Base-by-base conservation (phyloP, 2,888 invertebrate genomes). In the Drosophila pegasa region DNA sequence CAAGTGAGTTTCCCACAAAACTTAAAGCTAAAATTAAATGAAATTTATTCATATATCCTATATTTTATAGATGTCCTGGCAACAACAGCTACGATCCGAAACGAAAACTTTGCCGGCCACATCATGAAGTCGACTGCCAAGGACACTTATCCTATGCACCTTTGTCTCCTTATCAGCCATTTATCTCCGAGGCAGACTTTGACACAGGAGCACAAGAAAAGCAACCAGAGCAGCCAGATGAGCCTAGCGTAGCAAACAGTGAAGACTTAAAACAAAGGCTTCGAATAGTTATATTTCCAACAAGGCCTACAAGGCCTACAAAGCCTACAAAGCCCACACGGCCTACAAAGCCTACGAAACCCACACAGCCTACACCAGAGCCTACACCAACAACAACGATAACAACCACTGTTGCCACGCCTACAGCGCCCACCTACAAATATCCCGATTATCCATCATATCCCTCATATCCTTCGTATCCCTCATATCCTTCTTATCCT, bases 1-100 rank as follows among this genome's bases (percentile, higher is more conserved):
- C 60, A 91, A 88, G 90, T 91, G 58, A 76, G 77, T 73, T 2
- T 4, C 2, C 2, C 1, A 22, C 10, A n/a, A 7, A 16, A 1
- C 2, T 14, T 1, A 7, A 7, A n/a, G 4, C 0, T 7, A 3
- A 14, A 10, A 27, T 3, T 9, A 31, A 3, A 10, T 9, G 18
- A 1, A 9, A n/a, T 16, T 5, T 2, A 1, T 16, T 45, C 6
- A 0, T 9, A n/a, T 20, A 5, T 27, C 1, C 2, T 50, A 1
- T 14, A 5, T 16, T 8, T 25, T 3, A 9, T n/a, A 91, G 90
- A 59, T 91, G 91, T 63, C 89, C 91, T 7, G 78, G 70, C 31
- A 80, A 80, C 16, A 75, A 77, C 4, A 88, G 87, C 56, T 91
- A 75, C 48, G 87, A 91, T 60, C 51, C 68, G 10, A 37, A 68